Percentiles rank a stretch among this genome's conserved stretches.
phyloP scores from a whole-genome alignment of 2,113 vertebrate species.

The Poicephalus gulielmi region DNA sequence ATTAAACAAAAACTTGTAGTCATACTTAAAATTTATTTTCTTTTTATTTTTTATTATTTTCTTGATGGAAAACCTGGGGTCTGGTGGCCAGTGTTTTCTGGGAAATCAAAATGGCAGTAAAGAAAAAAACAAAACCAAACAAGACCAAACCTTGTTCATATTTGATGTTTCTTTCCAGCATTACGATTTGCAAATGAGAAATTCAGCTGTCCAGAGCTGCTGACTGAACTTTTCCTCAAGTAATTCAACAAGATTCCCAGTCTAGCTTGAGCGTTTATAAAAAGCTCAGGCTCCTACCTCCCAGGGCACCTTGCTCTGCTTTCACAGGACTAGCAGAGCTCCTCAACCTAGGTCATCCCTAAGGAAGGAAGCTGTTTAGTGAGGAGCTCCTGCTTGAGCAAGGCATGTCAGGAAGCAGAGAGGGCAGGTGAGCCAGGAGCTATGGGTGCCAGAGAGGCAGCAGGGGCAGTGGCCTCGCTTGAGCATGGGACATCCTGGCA shows the following conservation, averaged over 20 bases:
- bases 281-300: not conserved
- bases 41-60: not conserved
- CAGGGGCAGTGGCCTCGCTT: not conserved
- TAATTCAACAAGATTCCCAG: not conserved
- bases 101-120: not conserved
- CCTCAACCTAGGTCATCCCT: not conserved
- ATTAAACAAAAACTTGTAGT: not conserved
- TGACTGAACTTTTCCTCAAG: not conserved
- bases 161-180: not conserved
- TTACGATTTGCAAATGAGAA: not conserved
- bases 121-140: not conserved
- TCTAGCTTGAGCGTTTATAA: not conserved
- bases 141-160: not conserved
- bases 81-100: not conserved
- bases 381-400: not conserved
- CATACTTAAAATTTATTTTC: not conserved
- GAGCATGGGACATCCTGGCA: not conserved
- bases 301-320: not conserved
- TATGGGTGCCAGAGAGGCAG: fast-evolving
- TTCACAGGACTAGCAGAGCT: not conserved
- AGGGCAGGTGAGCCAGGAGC: not conserved
- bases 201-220: not conserved
- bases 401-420: not conserved
- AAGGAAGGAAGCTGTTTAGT: not conserved
- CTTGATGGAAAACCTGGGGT: not conserved